Evolutionary conservation across 1,140 invertebrate species (phyloP), one percentile per base, ranked within the genome.

Genomic region (Psix sp.): DNA sequence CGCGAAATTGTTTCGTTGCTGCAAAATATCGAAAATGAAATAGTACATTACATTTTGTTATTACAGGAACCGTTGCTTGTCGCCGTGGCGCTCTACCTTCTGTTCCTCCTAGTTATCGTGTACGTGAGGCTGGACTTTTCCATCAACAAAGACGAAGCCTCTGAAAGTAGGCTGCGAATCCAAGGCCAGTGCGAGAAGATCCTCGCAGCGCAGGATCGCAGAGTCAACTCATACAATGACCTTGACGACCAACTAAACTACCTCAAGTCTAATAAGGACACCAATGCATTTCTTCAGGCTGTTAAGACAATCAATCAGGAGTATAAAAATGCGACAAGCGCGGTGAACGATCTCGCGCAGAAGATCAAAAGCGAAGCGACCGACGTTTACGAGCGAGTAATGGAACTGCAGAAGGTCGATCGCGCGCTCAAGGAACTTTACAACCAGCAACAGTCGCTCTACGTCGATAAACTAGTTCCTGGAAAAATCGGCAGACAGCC

Each of bases 91-190:
- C 91, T 99, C 62, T 98, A 96, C 85, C 82, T 96, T 11, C 85
- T 99, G 20, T 99, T 99, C 87, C 78, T 99, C 4, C 85, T 93
- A 76, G 94, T 98, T 26, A 98, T 99, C 80, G 89, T 99, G 73
- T 98, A 98, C 88, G 94, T 98, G 35, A 90, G 98, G 52, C 88
- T 99, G 74, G 98, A 99, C 88, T 98, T 99, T 87, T 96, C 96
- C 42, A 96, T 99, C 68, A 90, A 89, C 29, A 91, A 91, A 67
- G 82, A 78, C 82, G 91, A 92, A 76, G 86, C 82, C 2, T 90
- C 88, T 18, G 91, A 91, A 73, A 89, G 88, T 54, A 88, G 86
- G 56, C 79, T 91, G 78, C 77, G 90, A 24, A 88, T 89, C 43
- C 85, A 88, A 35, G 88, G 89, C 2, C 82, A 88, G 14, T 87